Evolutionary conservation across 2,888 invertebrate species (phyloP).

Genomic region (Sesia apiformis): DNA sequence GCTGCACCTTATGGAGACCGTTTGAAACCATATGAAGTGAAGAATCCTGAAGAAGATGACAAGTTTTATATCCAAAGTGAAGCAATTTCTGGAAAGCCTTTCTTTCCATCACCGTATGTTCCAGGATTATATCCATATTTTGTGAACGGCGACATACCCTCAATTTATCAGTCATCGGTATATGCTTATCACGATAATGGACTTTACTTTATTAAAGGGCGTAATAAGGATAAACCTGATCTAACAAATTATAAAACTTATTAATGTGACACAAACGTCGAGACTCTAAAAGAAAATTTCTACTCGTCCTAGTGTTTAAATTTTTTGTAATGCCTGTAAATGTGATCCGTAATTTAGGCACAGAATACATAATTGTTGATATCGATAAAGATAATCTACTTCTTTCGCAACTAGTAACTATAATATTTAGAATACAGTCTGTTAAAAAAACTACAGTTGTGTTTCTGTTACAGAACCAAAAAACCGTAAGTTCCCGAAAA

Average conservation of each 20-base stretch:
- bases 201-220: slow-evolving; percentile 27
- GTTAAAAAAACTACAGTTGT: no score
- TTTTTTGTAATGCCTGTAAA: no score
- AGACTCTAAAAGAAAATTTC: no score
- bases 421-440: no score
- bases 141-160: slow-evolving; percentile 23
- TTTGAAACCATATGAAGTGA: slow-evolving; percentile 25
- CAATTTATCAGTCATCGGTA: slow-evolving; percentile 16
- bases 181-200: slow-evolving; percentile 21
- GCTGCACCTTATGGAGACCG: slow-evolving; percentile 22
- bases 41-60: slow-evolving; percentile 28
- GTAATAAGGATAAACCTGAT: slow-evolving; percentile 23
- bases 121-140: slow-evolving; percentile 15
- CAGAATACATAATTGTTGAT: no score
- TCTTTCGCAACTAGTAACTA: no score
- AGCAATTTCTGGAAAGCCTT: slow-evolving; percentile 16
- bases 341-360: no score
- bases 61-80: slow-evolving; percentile 23
- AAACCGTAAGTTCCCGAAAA: no score
- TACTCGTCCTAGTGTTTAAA: no score
- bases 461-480: no score
- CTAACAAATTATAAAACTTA: slow-evolving; percentile 10
- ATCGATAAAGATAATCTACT: no score
- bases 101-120: slow-evolving; percentile 17
- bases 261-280: no score